Percentiles rank a stretch among this genome's conserved stretches.
These are phyloP conservation scores for Cassiopea andromeda DNA, from an alignment of 30 jellyfish, hydroid and myxozoan genomes.

Conservation along the genomic window DNA sequence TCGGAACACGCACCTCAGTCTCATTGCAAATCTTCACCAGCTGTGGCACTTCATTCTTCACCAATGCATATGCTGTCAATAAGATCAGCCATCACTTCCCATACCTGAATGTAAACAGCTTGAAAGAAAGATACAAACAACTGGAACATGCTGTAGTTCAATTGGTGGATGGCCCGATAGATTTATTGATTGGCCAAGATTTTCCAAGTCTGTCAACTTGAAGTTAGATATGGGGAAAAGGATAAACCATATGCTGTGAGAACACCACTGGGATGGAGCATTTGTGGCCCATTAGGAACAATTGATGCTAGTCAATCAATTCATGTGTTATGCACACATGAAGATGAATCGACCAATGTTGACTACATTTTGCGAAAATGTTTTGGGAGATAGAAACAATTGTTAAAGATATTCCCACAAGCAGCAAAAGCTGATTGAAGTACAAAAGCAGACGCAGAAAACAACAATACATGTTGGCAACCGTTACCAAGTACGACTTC, in stretches of 20 bases:
- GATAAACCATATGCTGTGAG: slow-evolving; percentile 38
- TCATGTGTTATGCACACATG: slow-evolving; percentile 6
- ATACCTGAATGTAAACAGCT: slow-evolving; percentile 2
- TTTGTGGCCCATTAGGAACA: slow-evolving; percentile 32
- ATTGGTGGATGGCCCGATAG: slow-evolving; percentile 33
- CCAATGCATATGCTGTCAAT: slow-evolving; percentile 1
- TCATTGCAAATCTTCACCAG: slow-evolving; percentile 32
- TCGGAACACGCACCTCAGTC: not conserved
- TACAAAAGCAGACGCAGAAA: not conserved
- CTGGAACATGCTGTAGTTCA: not conserved
- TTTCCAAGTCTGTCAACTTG: slow-evolving; percentile 38
- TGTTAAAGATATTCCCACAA: slow-evolving; percentile 17
- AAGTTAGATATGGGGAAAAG: slow-evolving; percentile 11
- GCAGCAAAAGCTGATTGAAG: slow-evolving; percentile 26
- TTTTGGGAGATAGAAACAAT: slow-evolving; percentile 52
- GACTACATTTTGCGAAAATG: slow-evolving; percentile 19
- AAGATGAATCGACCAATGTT: slow-evolving; percentile 13
- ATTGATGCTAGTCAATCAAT: slow-evolving; percentile 8
- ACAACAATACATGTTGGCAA: not conserved
- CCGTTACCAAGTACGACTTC: slow-evolving; percentile 4
- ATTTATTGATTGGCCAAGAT: slow-evolving; percentile 40
- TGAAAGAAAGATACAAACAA: slow-evolving; percentile 25
- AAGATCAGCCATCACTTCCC: slow-evolving; percentile 21
- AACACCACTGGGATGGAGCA: slow-evolving; percentile 35
- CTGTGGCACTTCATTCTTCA: slow-evolving; percentile 10